Base-by-base conservation (phyloP, 2,888 invertebrate genomes). In the Pristionchus japonicus region DNA sequence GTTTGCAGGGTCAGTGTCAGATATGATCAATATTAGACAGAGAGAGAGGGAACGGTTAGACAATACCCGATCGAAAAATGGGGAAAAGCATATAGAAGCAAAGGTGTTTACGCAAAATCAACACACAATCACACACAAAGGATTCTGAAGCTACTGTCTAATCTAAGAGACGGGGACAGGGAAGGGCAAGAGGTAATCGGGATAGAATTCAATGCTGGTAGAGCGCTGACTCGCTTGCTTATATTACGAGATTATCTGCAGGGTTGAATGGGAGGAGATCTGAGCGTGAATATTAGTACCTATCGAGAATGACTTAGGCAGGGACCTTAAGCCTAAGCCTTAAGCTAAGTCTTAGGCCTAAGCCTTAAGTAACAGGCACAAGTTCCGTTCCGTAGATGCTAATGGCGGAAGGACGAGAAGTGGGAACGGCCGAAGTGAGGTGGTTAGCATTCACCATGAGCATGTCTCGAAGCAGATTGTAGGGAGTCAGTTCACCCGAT, bases 11-110 rank as follows among this genome's bases (percentile, higher is more conserved):
- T 77, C 77, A 77, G 77, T 47, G 77, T 43, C 43, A 47, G 77
- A 77, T 77, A 77, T 77, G 77, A n/a, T 43, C 27, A 77, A 43
- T 47, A 77, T 43, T 77, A 40, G 77, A 77, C n/a, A n/a, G 34
- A 77, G 43, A 77, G 40, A n/a, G 34, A 77, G 43, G 77, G 77
- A 77, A 70, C 70, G 37, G 70, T 37, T 47, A 43, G 27, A 77
- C 23, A 57, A 23, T 43, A 77, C 77, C 77, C 77, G 77, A 77
- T 77, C 34, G 7, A 77, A 6, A 74, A 77, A 40, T 40, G 77
- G 77, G 77, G 20, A 77, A 77, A 77, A 77, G 77, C 77, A 77
- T 77, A 77, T 1, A 27, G n/a, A 20, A 40, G 77, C 20, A n/a
- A n/a, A n/a, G 37, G 20, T 13, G 70, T 27, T 43, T 43, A 20